Evolutionary conservation across 2,888 invertebrate genomes (phyloP).

Genomic region (Limnephilus auricula): DNA sequence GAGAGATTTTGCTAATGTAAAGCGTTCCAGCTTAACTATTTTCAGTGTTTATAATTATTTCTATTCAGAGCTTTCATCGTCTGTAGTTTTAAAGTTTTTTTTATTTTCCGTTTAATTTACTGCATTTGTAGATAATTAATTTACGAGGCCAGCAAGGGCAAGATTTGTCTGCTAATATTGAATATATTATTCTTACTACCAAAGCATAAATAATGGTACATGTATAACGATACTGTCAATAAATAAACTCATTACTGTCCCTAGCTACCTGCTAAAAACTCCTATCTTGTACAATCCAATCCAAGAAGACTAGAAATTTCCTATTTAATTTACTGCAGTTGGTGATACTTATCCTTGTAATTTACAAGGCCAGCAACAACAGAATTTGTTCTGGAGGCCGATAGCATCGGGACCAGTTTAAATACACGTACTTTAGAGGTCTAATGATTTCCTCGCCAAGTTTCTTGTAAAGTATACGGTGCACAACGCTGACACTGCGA

Average conservation of each 20-base stretch:
- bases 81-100: no score
- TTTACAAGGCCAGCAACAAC: background rate
- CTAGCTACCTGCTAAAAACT: background rate
- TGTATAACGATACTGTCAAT: background rate
- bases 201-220: background rate
- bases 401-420: slow-evolving; percentile 2
- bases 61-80: no score
- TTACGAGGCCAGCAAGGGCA: no score
- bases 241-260: background rate
- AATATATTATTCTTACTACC: background rate
- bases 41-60: no score
- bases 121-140: no score
- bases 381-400: background rate
- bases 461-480: background rate
- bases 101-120: no score
- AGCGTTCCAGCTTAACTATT: no score
- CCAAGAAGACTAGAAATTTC: background rate
- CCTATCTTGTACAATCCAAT: background rate
- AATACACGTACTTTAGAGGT: background rate
- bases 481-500: background rate
- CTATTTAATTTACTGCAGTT: background rate
- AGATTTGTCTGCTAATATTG: no score
- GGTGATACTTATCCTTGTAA: background rate
- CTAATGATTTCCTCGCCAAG: background rate
- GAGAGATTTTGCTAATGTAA: no score